Evolutionary conservation across 2,888 invertebrate species (phyloP).

Genomic region (Microctonus hyperodae): DNA sequence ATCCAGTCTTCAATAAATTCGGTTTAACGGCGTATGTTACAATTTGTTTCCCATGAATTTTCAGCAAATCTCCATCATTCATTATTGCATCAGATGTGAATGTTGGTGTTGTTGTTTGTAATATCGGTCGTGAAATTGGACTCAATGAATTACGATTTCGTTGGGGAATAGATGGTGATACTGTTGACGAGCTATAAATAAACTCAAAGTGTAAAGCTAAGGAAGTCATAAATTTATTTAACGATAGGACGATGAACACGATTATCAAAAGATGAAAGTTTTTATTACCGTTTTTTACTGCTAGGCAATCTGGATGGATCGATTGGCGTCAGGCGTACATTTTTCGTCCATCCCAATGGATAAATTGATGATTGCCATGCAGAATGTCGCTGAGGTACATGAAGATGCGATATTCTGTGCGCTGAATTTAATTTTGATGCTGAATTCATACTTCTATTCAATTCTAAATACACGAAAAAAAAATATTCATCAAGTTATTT

Average conservation of each 20-base stretch:
- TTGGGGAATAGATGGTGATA: conserved; percentile 41
- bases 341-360: conserved; percentile 56
- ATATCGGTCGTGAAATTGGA: conserved; percentile 50
- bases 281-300: conserved; percentile 52
- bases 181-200: conserved; percentile 39
- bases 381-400: conserved; percentile 50
- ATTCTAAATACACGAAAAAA: conserved; percentile 33
- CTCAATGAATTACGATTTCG: conserved; percentile 51
- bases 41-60: conserved; percentile 53
- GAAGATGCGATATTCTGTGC: conserved; percentile 44
- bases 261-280: not conserved
- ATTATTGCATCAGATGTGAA: conserved; percentile 41
- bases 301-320: conserved; percentile 54
- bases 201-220: not conserved
- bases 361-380: conserved; percentile 55
- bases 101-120: conserved; percentile 42
- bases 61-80: conserved; percentile 39
- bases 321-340: conserved; percentile 58
- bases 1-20: conserved; percentile 36
- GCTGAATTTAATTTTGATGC: conserved; percentile 41
- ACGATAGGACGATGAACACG: not conserved
- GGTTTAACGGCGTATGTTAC: conserved; percentile 43
- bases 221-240: not conserved
- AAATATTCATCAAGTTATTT: not conserved
- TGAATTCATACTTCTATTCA: conserved; percentile 41